phyloP scores from a whole-genome alignment of 2,113 vertebrate species.

The Grammomys surdaster region DNA sequence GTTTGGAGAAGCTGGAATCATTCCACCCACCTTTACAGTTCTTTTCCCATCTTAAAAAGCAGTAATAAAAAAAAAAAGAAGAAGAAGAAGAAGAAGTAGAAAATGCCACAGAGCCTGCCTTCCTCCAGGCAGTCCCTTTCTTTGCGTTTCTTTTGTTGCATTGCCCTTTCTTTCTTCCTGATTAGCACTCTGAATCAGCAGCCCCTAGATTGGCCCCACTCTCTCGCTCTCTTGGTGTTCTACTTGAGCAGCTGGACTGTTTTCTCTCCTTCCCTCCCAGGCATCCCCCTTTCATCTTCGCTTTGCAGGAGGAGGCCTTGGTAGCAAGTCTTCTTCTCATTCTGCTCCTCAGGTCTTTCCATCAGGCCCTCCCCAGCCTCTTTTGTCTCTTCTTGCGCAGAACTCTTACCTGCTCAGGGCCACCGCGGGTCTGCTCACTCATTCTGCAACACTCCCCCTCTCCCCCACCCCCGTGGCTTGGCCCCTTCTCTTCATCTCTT shows the following conservation, averaged over 20 bases:
- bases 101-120: slow-evolving; percentile 62
- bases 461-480: slow-evolving; percentile 34
- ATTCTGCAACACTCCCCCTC: not conserved
- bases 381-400: not conserved
- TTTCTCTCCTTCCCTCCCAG: not conserved
- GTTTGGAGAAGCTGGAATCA: slow-evolving; percentile 82
- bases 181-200: slow-evolving; percentile 57
- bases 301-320: not conserved
- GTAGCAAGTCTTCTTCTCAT: slow-evolving; percentile 25
- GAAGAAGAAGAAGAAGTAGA: slow-evolving; percentile 62
- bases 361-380: not conserved
- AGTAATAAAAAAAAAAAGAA: slow-evolving; percentile 74
- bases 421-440: not conserved
- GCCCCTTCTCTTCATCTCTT: slow-evolving; percentile 58
- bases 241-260: not conserved
- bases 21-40: slow-evolving; percentile 73
- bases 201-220: too few relatives aligned
- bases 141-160: slow-evolving; percentile 63
- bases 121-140: slow-evolving; percentile 59
- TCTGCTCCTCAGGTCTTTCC: not conserved
- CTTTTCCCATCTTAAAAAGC: slow-evolving; percentile 80
- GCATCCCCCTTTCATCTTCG: not conserved
- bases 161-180: slow-evolving; percentile 69
- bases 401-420: not conserved
- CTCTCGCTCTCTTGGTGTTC: not conserved